These are phyloP conservation scores for Diorhabda elongata DNA, from an alignment of 1,140 invertebrate genomes.

Conservation along the genomic window DNA sequence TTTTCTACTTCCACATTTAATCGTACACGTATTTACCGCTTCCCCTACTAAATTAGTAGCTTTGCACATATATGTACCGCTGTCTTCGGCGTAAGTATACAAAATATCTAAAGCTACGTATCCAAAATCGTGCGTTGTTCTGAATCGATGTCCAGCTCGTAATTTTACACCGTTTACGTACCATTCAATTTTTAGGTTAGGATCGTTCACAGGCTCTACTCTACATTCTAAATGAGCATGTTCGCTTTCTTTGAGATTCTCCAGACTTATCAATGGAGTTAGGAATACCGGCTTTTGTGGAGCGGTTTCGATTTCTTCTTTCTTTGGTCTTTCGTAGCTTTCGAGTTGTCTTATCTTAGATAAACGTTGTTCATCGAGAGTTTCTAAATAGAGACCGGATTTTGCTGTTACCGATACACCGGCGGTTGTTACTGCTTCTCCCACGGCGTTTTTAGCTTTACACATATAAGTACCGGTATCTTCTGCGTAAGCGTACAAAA, in stretches of 20 bases:
- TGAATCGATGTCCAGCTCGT: conserved; percentile 78
- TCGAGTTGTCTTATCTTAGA: conserved; percentile 87
- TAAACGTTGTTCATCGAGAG: conserved; percentile 81
- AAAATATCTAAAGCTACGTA: conserved; percentile 93
- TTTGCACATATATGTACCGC: conserved; percentile 90
- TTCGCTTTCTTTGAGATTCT: conserved; percentile 85
- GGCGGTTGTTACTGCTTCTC: conserved; percentile 88
- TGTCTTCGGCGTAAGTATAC: conserved; percentile 90
- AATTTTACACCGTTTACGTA: conserved; percentile 81
- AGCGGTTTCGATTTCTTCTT: conserved; percentile 70
- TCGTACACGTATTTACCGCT: conserved; percentile 86
- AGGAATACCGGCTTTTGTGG: conserved; percentile 82
- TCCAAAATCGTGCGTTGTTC: conserved; percentile 92
- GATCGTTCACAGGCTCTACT: conserved; percentile 92
- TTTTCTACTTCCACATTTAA: conserved; percentile 74
- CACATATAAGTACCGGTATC: conserved; percentile 95
- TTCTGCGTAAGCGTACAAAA: conserved; percentile 94
- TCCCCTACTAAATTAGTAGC: conserved; percentile 88
- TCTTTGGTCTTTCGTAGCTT: conserved; percentile 69
- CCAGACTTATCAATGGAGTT: conserved; percentile 78
- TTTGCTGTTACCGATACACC: conserved; percentile 83
- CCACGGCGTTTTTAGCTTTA: conserved; percentile 84
- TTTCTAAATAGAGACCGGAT: conserved; percentile 78
- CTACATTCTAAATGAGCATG: conserved; percentile 93
- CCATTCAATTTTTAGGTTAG: conserved; percentile 94